Evolutionary conservation across 2,888 invertebrate genomes (phyloP).

Genomic region (Chrysina gloriosa): DNA sequence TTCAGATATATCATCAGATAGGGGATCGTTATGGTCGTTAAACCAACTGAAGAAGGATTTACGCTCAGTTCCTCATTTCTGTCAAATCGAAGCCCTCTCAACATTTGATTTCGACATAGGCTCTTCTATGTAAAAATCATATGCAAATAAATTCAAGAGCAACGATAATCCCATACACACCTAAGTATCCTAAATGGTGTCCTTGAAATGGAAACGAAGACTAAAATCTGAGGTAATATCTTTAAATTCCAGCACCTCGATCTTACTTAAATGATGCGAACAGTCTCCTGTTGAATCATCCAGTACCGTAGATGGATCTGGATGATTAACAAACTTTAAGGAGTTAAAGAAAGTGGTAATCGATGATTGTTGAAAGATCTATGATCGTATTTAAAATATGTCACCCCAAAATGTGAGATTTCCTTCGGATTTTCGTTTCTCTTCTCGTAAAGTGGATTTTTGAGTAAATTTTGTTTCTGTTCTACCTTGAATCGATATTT

Average conservation of each 20-base stretch:
- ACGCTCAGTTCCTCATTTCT: conserved; percentile 74
- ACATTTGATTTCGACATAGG: conserved; percentile 85
- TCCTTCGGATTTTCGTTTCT: conserved; percentile 80
- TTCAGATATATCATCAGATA: conserved; percentile 87
- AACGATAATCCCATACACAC: conserved; percentile 58
- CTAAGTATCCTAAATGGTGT: conserved; percentile 75
- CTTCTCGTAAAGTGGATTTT: conserved; percentile 82
- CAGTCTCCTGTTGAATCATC: conserved; percentile 88
- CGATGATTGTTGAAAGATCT: not conserved
- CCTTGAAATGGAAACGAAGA: conserved; percentile 81
- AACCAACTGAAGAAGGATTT: conserved; percentile 89
- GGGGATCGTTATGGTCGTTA: conserved; percentile 82
- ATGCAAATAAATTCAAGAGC: conserved; percentile 41
- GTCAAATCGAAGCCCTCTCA: conserved; percentile 80
- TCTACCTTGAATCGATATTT: conserved; percentile 85
- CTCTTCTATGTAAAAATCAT: conserved; percentile 67
- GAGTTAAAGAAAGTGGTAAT: conserved; percentile 53
- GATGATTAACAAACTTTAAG: conserved; percentile 85
- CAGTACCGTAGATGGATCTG: conserved; percentile 82
- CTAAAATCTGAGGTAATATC: conserved; percentile 88
- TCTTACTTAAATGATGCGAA: conserved; percentile 75
- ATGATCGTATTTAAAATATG: conserved; percentile 67
- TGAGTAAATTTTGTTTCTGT: conserved; percentile 83
- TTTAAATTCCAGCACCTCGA: conserved; percentile 88
- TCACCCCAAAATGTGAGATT: conserved; percentile 87